These are phyloP conservation scores for Ischnura elegans DNA, from an alignment of 2,888 invertebrate genomes.

Conservation along the genomic window DNA sequence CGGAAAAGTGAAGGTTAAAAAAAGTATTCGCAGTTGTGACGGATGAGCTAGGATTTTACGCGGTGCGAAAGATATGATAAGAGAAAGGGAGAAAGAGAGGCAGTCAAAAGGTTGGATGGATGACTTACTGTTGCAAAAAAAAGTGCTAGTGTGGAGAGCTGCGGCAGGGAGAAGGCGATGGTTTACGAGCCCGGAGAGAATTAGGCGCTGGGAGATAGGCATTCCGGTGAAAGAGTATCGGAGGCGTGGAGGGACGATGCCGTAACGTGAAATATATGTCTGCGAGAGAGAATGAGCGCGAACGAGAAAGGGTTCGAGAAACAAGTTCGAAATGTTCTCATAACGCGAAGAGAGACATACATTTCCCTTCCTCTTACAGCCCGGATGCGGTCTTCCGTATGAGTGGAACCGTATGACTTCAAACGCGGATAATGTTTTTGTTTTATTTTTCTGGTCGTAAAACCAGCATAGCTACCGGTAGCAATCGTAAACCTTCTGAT, in stretches of 20 bases:
- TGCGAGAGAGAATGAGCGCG: not conserved
- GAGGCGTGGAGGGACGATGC: not conserved
- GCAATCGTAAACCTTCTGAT: not conserved
- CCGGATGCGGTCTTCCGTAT: not conserved
- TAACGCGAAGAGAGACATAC: not conserved
- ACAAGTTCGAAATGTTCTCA: conserved; percentile 8
- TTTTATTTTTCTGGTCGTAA: not conserved
- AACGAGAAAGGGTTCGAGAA: not conserved
- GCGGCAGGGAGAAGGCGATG: not conserved
- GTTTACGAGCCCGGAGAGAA: conserved; percentile 17
- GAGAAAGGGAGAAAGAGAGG: not conserved
- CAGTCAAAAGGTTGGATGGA: not conserved
- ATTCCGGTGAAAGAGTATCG: conserved; percentile 26
- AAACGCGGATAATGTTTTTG: not conserved
- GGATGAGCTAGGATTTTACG: not conserved
- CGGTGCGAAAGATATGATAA: not conserved
- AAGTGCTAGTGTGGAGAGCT: not conserved
- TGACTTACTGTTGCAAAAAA: conserved; percentile 10
- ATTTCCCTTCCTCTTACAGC: not conserved
- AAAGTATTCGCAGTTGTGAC: no score
- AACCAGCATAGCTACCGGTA: not conserved
- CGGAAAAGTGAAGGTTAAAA: no score
- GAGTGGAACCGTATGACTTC: not conserved
- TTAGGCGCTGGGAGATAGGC: not conserved
- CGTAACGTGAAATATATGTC: conserved; percentile 26